Evolutionary conservation across 2,888 invertebrate species (phyloP), one percentile per base, ranked within the genome.

Genomic region (Archips xylosteana): DNA sequence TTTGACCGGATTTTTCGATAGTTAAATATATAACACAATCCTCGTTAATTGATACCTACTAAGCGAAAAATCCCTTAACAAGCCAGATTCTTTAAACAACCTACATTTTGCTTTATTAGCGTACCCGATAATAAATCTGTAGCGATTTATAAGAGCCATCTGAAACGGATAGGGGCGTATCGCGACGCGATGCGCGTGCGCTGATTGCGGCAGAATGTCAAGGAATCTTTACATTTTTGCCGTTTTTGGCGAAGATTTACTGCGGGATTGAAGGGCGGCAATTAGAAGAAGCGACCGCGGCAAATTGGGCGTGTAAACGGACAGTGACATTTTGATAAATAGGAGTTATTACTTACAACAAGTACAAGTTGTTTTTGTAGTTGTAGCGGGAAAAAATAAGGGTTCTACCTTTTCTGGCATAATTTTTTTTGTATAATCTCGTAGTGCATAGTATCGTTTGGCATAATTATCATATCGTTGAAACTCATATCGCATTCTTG

Each of bases 151-250:
- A 51, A 74, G 60, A 42, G 51, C 42, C 70, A 74, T 74, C 69
- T 61, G 74, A 65, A 70, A 74, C 60, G 70, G 69, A 74, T 74
- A 74, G 69, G 71, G 74, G 74, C 74, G 74, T 69, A 69, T 69
- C 63, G 63, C 54, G 34, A 45, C 47, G 13, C 59, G 74, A 74
- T 70, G 74, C 34, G 60, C 36, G 70, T 60, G 74, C 45, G 60
- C 36, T 42, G 74, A 74, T 74, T 74, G 65, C 69, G n/a, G 45
- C 42, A 39, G 69, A 73, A 73, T 70, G 74, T 74, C 74, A 70
- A 70, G 74, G 70, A 65, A 65, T 70, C 51, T 51, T 34, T 4
- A 51, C 51, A 65, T 70, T 65, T 70, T 42, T 61, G 59, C 69
- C 74, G 45, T 13, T 65, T 65, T 70, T 60, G 74, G 60, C 36